phyloP scores from a whole-genome alignment of 2,888 invertebrate genomes.

The Siphlonurus alternatus region DNA sequence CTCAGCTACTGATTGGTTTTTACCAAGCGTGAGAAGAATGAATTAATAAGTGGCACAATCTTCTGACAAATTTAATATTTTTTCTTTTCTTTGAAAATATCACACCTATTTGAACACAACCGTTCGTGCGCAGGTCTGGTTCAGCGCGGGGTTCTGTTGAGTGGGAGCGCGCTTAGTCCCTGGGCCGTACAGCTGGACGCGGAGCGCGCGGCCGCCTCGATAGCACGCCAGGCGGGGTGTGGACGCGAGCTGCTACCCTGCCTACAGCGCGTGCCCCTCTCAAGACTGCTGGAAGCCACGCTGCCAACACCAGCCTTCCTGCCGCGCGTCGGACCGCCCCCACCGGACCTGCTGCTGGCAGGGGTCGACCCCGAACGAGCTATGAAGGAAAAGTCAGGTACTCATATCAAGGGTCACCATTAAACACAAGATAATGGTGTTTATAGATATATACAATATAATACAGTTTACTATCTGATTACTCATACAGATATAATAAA shows the following conservation, averaged over 20 bases:
- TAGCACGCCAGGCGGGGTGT: neutral
- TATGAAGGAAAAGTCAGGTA: neutral
- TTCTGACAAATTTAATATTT: too few species aligned
- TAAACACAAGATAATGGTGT: too few species aligned
- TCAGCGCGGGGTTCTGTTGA: constrained; percentile 53
- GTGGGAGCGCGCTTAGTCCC: constrained; percentile 61
- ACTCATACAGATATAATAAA: too few species aligned
- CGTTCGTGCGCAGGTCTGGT: constrained; percentile 50
- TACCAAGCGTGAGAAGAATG: too few species aligned
- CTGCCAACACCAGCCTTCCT: neutral
- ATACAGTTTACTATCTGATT: too few species aligned
- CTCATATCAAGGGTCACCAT: too few species aligned
- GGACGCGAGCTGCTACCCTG: neutral
- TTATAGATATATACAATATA: too few species aligned
- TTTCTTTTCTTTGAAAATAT: too few species aligned
- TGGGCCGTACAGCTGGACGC: constrained; percentile 52
- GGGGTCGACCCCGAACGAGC: neutral
- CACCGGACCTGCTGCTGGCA: neutral
- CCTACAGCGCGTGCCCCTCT: neutral
- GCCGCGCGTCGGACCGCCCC: neutral
- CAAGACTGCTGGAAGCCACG: neutral
- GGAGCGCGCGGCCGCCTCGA: neutral
- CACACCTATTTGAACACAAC: too few species aligned
- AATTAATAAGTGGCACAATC: too few species aligned
- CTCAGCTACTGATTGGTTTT: too few species aligned